These are phyloP conservation scores for Corythornis vintsioides DNA, from an alignment of 2,113 vertebrate genomes.

Conservation along the genomic window DNA sequence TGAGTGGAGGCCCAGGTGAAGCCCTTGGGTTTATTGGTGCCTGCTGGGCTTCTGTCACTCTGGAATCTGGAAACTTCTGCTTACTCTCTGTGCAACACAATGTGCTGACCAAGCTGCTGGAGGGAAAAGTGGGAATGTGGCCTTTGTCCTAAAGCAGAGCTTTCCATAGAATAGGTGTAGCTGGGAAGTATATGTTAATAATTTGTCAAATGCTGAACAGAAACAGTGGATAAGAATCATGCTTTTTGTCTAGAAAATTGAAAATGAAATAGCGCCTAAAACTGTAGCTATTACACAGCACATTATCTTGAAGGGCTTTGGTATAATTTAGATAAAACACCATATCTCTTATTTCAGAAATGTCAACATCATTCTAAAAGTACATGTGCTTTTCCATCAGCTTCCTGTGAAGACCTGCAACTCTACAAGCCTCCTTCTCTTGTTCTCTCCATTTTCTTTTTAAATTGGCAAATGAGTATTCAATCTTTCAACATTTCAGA, in stretches of 20 bases:
- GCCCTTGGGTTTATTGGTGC: not conserved
- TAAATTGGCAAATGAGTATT: conserved; percentile 26
- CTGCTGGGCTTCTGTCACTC: not conserved
- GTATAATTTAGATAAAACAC: conserved; percentile 43
- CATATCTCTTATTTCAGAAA: conserved; percentile 24
- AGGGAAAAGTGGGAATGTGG: no score
- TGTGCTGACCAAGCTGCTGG: not conserved
- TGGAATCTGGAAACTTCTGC: not conserved
- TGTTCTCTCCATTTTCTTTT: not conserved
- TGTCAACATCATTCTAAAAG: not conserved
- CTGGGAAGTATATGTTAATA: not conserved
- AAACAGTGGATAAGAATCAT: conserved; percentile 3
- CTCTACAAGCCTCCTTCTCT: not conserved
- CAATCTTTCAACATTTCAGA: not conserved
- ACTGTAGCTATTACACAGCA: conserved; percentile 20
- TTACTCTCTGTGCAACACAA: accelerated
- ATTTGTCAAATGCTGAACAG: not conserved
- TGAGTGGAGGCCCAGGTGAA: not conserved
- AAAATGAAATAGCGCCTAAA: conserved; percentile 43
- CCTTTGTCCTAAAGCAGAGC: not conserved
- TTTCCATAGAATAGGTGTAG: not conserved
- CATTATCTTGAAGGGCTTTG: conserved; percentile 49
- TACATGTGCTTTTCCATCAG: not conserved
- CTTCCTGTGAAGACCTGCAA: not conserved
- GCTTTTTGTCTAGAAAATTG: conserved; percentile 37